phyloP scores from a whole-genome alignment of 2,113 vertebrate genomes.

The Taurulus bubalis region DNA sequence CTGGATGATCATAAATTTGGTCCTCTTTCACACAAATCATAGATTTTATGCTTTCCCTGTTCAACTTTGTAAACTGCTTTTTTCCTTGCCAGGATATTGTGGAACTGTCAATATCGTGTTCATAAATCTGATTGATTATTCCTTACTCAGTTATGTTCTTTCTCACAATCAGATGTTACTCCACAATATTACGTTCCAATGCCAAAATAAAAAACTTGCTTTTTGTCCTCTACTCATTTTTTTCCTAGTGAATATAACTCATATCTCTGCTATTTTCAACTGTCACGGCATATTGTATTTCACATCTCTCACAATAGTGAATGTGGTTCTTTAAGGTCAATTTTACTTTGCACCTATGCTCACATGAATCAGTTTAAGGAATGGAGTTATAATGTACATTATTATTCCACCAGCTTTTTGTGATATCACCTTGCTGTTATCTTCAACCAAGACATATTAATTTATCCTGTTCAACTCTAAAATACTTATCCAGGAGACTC shows the following conservation, averaged over 20 bases:
- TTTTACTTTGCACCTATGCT: conserved; percentile 2
- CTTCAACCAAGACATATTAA: conserved; percentile 16
- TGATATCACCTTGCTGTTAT: conserved; percentile 40
- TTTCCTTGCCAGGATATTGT: conserved; percentile 10
- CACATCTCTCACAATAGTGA: conserved; percentile 8
- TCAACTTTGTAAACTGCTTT: conserved; percentile 3
- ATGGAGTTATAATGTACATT: conserved; percentile 22
- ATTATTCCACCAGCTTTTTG: conserved; percentile 36
- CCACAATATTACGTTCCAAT: background rate
- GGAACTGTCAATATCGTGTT: conserved; percentile 16
- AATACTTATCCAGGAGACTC: conserved; percentile 20
- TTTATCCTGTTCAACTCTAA: conserved; percentile 9
- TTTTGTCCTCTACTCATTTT: background rate
- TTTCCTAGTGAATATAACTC: background rate
- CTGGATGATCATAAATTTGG: conserved; percentile 1
- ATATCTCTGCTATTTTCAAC: background rate
- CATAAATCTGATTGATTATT: conserved; percentile 25
- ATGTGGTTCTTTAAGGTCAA: conserved; percentile 6
- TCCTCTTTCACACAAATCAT: conserved; percentile 17
- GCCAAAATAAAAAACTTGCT: background rate
- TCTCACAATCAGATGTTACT: background rate
- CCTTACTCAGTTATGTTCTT: background rate
- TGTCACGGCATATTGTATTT: background rate
- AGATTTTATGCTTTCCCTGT: conserved; percentile 12
- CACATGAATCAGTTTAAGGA: conserved; percentile 35